Percentiles rank a stretch among this genome's conserved stretches.
These are phyloP conservation scores for Entelurus aequoreus DNA, from an alignment of 2,113 vertebrate species.

Conservation along the genomic window DNA sequence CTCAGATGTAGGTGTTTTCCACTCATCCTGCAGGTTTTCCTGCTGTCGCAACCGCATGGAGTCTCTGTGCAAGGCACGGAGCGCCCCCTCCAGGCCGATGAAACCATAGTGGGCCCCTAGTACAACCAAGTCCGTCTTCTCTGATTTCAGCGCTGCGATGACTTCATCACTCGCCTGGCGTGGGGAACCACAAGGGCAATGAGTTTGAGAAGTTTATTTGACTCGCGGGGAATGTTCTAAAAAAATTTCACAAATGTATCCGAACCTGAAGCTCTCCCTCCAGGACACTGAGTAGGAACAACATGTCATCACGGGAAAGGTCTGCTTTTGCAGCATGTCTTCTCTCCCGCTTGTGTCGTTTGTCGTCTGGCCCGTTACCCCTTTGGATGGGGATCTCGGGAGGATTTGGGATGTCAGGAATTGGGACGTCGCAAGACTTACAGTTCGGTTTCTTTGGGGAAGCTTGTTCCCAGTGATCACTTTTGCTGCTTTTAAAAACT, in stretches of 20 bases:
- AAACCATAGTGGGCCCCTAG: conserved; percentile 83
- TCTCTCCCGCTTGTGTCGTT: conserved; percentile 8
- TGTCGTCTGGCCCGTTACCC: conserved; percentile 14
- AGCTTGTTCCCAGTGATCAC: background rate
- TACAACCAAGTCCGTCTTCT: conserved; percentile 79
- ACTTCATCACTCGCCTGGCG: conserved; percentile 85
- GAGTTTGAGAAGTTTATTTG: background rate
- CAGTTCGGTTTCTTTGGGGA: conserved; percentile 1
- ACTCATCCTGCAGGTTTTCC: conserved; percentile 77
- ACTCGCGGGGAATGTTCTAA: conserved; percentile 4
- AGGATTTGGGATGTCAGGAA: background rate
- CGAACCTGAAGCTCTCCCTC: conserved; percentile 57
- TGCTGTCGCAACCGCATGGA: conserved; percentile 72
- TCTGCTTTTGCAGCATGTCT: conserved; percentile 10
- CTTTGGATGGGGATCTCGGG: background rate
- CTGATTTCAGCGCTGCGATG: conserved; percentile 81
- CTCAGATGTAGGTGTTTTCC: conserved; percentile 79
- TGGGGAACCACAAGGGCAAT: conserved; percentile 16
- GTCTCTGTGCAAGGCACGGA: conserved; percentile 81
- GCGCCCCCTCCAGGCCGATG: conserved; percentile 76
- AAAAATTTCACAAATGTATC: background rate
- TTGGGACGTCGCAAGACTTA: background rate
- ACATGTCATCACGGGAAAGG: conserved; percentile 48
- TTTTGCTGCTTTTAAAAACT: background rate
- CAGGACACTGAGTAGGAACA: conserved; percentile 54